Percentiles rank a stretch among this genome's conserved stretches.
Evolutionary conservation across 2,797 vertebrate genomes (phyloP).

Genomic region (Acanthurus leucopareius): DNA sequence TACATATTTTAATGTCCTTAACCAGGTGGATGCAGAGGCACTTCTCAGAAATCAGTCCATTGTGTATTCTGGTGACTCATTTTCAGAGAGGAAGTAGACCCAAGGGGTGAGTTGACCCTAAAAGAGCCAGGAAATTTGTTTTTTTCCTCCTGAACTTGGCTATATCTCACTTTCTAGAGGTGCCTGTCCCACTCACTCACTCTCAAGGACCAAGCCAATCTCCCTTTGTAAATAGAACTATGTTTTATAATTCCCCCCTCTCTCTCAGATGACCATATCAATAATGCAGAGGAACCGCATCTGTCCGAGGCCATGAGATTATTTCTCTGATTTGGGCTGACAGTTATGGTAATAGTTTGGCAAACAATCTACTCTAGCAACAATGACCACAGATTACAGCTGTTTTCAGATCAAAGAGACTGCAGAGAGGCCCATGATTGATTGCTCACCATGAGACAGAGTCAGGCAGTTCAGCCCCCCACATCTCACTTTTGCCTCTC

Average conservation of each 20-base stretch:
- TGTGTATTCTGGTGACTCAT: conserved; percentile 88
- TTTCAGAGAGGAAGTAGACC: conserved; percentile 85
- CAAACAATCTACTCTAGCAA: conserved; percentile 97
- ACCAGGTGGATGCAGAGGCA: conserved; percentile 74
- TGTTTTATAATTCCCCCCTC: conserved; percentile 98
- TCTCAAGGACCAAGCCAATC: conserved; percentile 98
- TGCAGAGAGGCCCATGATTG: conserved; percentile 93
- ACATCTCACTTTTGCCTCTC: conserved; percentile 86
- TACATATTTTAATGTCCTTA: conserved; percentile 82
- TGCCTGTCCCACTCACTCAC: conserved; percentile 94
- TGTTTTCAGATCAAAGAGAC: conserved; percentile 93
- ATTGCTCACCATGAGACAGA: conserved; percentile 89
- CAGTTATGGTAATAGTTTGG: conserved; percentile 99
- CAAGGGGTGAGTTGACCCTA: conserved; percentile 90
- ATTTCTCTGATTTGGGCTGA: conserved; percentile 98
- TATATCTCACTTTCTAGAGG: conserved; percentile 97
- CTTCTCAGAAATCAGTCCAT: conserved; percentile 81
- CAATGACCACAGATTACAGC: conserved; percentile 97
- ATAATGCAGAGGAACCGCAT: conserved; percentile 98
- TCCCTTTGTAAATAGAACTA: conserved; percentile 99
- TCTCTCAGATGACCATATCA: conserved; percentile 96
- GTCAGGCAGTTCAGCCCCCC: conserved; percentile 87
- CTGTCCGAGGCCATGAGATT: conserved; percentile 97
- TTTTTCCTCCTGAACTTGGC: conserved; percentile 88
- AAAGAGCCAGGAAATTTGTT: conserved; percentile 92